Base-by-base conservation (phyloP, 2,113 vertebrate genomes). In the Urocitellus parryii region DNA sequence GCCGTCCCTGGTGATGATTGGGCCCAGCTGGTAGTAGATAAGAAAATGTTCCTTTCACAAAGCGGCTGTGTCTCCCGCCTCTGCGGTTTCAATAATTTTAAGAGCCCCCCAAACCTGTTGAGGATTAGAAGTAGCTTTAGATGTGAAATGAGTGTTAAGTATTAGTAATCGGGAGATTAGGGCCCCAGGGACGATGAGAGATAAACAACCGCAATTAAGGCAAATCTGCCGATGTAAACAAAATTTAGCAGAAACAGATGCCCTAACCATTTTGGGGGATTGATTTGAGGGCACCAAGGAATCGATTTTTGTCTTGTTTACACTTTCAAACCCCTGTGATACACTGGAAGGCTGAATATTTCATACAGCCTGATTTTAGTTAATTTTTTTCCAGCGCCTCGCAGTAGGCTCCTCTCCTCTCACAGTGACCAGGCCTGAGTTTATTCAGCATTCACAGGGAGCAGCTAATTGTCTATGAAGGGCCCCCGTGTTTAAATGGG, bases 231-330 rank as follows among this genome's bases (percentile, higher is more conserved):
- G 97, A 98, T 98, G 98, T 98, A 98, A 98, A 98, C 98, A 99
- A 98, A 99, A 98, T 98, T 97, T 97, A 98, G 98, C 98, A 97
- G 97, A 99, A 98, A 98, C 98, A 98, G 98, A 98, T 98, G 99
- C 98, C 98, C 98, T 97, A 92, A 97, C 98, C 98, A 98, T 99
- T 99, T 98, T 98, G 97, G 98, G 98, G 98, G 98, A 98, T 99
- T 99, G 99, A 98, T 99, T 98, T 98, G 98, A 98, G 98, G 99
- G 98, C 98, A 98, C 98, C 97, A 96, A 99, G 98, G 99, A 99
- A 99, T 99, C 98, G 98, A 99, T 99, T 99, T 99, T 99, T 99
- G 99, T 99, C 99, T 99, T 99, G 99, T 99, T 99, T 99, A 99
- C 99, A 99, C 99, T 99, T 99, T 98, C 99, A 97, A 97, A 98